These are phyloP conservation scores for Bugula neritina DNA, from an alignment of 2,888 invertebrate species.

Conservation along the genomic window DNA sequence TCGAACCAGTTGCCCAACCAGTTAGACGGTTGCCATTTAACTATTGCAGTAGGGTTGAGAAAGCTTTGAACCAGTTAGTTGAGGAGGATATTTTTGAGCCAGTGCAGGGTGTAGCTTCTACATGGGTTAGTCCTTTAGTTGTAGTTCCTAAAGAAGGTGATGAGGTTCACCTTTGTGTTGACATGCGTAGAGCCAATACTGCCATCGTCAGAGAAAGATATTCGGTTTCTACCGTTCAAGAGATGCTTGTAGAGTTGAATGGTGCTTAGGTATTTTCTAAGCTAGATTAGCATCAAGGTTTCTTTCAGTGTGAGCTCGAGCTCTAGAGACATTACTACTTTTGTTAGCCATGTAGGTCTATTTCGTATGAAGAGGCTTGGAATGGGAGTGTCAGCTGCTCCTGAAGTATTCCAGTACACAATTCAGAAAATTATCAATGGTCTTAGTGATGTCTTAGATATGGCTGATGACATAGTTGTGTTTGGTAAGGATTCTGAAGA, in stretches of 20 bases:
- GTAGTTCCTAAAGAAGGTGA: constrained; percentile 1
- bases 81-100: constrained; percentile 7
- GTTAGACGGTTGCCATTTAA: not conserved
- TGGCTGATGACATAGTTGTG: not conserved
- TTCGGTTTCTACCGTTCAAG: not conserved
- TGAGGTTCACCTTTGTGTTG: not conserved
- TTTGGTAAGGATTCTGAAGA: not conserved
- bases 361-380: not conserved
- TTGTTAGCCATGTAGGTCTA: constrained; percentile 3
- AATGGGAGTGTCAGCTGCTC: not conserved
- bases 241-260: not conserved
- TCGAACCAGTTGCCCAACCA: not conserved
- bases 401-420: not conserved
- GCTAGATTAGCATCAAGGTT: not conserved
- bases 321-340: not conserved
- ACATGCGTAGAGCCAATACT: constrained; percentile 12
- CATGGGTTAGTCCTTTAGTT: not conserved
- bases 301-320: not conserved
- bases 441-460: not conserved
- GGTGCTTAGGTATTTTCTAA: not conserved
- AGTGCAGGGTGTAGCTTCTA: not conserved
- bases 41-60: not conserved
- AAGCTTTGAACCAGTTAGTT: not conserved
- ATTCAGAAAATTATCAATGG: not conserved
- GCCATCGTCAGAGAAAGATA: constrained; percentile 13